Conservation (phyloP, 2,797 vertebrate species). For the Monodelphis domestica region DNA sequence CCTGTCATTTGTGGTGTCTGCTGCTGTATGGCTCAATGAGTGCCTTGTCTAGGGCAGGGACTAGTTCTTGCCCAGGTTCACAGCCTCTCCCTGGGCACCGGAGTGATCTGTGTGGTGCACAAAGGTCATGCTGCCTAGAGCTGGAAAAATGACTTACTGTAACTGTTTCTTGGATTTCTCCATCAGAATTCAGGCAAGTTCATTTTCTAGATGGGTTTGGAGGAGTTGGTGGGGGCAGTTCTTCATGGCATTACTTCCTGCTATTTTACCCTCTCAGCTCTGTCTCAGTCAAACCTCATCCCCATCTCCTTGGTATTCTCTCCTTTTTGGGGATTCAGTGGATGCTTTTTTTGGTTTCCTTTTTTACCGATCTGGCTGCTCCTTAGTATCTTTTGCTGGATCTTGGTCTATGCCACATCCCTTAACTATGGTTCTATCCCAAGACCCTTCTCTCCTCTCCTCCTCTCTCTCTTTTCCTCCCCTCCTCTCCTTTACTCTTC, state of each 20-base stretch:
- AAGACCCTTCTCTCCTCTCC: neutral
- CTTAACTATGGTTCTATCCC: neutral
- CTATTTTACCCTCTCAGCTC: neutral
- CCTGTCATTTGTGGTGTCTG: neutral
- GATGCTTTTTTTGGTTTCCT: neutral
- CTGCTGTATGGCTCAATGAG: neutral
- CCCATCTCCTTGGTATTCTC: neutral
- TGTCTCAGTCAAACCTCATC: neutral
- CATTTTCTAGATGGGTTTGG: neutral
- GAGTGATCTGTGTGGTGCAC: neutral
- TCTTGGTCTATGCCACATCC: neutral
- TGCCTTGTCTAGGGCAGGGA: neutral
- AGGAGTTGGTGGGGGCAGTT: neutral
- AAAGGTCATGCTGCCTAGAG: neutral
- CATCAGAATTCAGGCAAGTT: neutral
- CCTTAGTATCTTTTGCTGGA: neutral
- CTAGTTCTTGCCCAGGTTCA: neutral
- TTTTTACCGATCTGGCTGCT: neutral
- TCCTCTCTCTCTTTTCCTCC: neutral
- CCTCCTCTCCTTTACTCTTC: neutral
- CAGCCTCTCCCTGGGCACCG: neutral
- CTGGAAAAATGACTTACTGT: neutral
- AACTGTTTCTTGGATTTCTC: neutral
- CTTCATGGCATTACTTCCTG: neutral
- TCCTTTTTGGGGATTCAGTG: neutral